phyloP scores from a whole-genome alignment of 2,888 invertebrate genomes.

The Leptopilina drosophilae region DNA sequence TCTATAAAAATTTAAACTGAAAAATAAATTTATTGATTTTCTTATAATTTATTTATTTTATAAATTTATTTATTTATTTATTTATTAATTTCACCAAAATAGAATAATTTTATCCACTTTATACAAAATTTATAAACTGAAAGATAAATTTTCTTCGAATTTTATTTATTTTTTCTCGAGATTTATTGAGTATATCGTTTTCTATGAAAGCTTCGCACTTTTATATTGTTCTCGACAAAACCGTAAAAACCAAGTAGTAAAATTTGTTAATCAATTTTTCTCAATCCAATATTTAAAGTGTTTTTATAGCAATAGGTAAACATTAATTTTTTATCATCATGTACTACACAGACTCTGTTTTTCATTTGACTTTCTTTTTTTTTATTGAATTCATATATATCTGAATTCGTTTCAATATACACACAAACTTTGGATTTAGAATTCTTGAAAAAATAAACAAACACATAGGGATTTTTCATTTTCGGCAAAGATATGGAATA shows the following conservation, averaged over 20 bases:
- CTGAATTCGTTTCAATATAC: background rate
- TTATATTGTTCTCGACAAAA: background rate
- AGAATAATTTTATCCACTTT: too few relatives aligned
- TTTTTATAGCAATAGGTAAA: background rate
- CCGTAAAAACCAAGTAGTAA: background rate
- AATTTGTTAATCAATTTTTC: background rate
- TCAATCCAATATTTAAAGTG: background rate
- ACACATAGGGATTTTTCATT: background rate
- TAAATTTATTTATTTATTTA: too few relatives aligned
- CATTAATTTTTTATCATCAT: conserved; percentile 2
- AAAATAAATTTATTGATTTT: too few relatives aligned
- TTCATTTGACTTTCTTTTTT: background rate
- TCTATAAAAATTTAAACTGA: too few relatives aligned
- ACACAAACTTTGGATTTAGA: background rate
- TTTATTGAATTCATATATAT: background rate
- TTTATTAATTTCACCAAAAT: too few relatives aligned
- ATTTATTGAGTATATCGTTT: too few relatives aligned
- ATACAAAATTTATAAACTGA: too few relatives aligned
- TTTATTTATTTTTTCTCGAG: too few relatives aligned
- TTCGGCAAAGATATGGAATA: background rate
- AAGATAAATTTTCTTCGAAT: too few relatives aligned
- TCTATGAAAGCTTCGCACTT: too few relatives aligned
- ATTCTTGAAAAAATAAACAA: background rate
- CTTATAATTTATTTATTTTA: too few relatives aligned
- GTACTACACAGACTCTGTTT: background rate